Conservation (phyloP, 2,797 vertebrate species). For the Rhabdomys pumilio region DNA sequence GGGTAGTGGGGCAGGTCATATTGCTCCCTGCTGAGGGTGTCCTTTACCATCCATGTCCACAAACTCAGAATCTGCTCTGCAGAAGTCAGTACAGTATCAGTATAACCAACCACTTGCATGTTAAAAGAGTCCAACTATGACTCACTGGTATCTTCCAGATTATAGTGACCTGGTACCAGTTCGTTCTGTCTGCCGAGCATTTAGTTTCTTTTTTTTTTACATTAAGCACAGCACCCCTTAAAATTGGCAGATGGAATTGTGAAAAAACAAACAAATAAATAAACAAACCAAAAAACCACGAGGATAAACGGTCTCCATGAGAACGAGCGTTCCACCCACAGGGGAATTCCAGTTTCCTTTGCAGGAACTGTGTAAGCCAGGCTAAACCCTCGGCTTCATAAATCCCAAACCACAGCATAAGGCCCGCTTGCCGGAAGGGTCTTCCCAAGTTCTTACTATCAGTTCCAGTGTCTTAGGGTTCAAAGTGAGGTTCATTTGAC, state of each 20-base stretch:
- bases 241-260: slow-evolving; percentile 34
- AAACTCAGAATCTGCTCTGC: background rate
- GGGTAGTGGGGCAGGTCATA: background rate
- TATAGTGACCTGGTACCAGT: slow-evolving; percentile 11
- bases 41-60: background rate
- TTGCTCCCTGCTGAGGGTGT: background rate
- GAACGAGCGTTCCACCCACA: slow-evolving; percentile 46
- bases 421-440: background rate
- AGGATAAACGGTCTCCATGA: slow-evolving; percentile 50
- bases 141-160: slow-evolving; percentile 18
- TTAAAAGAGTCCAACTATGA: background rate
- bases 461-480: background rate
- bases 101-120: background rate
- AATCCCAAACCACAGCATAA: background rate
- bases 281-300: background rate
- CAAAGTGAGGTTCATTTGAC: slow-evolving; percentile 25
- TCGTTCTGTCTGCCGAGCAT: background rate
- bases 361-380: background rate
- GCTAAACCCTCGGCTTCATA: no score
- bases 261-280: background rate
- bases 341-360: slow-evolving; percentile 11
- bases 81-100: background rate
- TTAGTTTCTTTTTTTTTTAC: slow-evolving; percentile 54
- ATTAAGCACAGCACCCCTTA: slow-evolving; percentile 51
- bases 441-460: slow-evolving; percentile 11